Conservation (phyloP, 2,113 vertebrate genomes). For the Pterophyllum scalare region DNA sequence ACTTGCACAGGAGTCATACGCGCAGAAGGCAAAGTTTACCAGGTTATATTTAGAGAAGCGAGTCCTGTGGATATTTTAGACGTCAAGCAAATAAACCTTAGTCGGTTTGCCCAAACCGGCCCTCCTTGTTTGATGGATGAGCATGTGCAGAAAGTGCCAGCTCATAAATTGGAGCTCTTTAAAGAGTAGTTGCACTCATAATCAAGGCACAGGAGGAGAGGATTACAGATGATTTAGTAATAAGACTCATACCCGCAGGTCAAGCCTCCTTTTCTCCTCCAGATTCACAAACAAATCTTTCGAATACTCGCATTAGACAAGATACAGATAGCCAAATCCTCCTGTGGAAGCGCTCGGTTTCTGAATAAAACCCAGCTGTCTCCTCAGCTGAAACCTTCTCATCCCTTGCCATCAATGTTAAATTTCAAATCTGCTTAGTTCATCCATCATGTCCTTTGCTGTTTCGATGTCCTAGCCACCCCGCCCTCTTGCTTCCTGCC, state of each 20-base stretch:
- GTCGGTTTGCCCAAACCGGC: slow-evolving; percentile 35
- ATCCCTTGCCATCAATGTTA: slow-evolving; percentile 21
- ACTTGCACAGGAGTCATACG: slow-evolving; percentile 1
- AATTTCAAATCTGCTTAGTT: slow-evolving; percentile 34
- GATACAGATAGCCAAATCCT: background rate
- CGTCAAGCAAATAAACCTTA: slow-evolving; percentile 51
- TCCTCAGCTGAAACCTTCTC: background rate
- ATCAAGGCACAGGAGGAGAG: slow-evolving; percentile 19
- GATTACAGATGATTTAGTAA: slow-evolving; percentile 42
- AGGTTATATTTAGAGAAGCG: slow-evolving; percentile 46
- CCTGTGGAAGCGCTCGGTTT: background rate
- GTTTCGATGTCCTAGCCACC: slow-evolving; percentile 9
- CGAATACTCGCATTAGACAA: background rate
- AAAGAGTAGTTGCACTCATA: slow-evolving; percentile 19
- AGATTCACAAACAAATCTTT: slow-evolving; percentile 5
- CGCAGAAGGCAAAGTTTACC: slow-evolving; percentile 40
- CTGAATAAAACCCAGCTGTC: background rate
- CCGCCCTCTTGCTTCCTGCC: slow-evolving; percentile 37
- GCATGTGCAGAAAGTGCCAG: background rate
- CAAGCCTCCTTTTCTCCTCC: background rate
- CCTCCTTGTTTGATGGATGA: slow-evolving; percentile 49
- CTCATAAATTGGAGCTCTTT: slow-evolving; percentile 15
- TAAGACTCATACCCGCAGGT: slow-evolving; percentile 37
- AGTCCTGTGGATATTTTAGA: slow-evolving; percentile 38
- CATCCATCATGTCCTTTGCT: slow-evolving; percentile 35